Conservation (phyloP, 1,140 invertebrate species). For the Drosophila mayri region DNA sequence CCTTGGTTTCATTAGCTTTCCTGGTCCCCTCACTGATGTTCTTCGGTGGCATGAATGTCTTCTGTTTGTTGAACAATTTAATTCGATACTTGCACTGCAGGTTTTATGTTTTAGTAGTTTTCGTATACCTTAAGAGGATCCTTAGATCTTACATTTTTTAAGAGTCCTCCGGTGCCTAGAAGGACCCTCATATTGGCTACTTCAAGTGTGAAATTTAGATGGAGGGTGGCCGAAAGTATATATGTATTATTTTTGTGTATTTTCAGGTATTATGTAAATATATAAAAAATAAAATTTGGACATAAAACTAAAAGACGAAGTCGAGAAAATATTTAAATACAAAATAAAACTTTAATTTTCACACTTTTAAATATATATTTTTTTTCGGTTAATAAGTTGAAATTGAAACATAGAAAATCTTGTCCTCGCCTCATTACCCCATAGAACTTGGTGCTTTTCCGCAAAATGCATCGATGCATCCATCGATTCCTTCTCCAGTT, state of each 20-base stretch:
- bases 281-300: not conserved
- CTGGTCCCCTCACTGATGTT: not conserved
- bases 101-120: not conserved
- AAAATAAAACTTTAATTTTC: not conserved
- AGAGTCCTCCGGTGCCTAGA: not conserved
- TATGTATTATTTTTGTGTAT: not conserved
- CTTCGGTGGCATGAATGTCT: not conserved
- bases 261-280: not conserved
- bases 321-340: not conserved
- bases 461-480: conserved; percentile 15
- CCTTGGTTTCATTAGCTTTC: not conserved
- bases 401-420: conserved; percentile 5
- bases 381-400: not conserved
- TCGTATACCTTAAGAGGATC: fast-evolving
- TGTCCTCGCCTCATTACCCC: conserved; percentile 20
- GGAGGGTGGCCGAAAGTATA: conserved; percentile 2
- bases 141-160: conserved; percentile 16
- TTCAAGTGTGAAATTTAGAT: conserved; percentile 4
- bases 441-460: conserved; percentile 18
- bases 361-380: not conserved
- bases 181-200: conserved; percentile 14
- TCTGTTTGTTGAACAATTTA: conserved; percentile 9
- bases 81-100: not conserved
- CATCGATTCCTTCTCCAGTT: conserved; percentile 14
- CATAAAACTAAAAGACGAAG: conserved; percentile 7